Percentiles rank a stretch among this genome's conserved stretches.
phyloP scores from a whole-genome alignment of 2,888 invertebrate genomes.

The Crocallis elinguaria region DNA sequence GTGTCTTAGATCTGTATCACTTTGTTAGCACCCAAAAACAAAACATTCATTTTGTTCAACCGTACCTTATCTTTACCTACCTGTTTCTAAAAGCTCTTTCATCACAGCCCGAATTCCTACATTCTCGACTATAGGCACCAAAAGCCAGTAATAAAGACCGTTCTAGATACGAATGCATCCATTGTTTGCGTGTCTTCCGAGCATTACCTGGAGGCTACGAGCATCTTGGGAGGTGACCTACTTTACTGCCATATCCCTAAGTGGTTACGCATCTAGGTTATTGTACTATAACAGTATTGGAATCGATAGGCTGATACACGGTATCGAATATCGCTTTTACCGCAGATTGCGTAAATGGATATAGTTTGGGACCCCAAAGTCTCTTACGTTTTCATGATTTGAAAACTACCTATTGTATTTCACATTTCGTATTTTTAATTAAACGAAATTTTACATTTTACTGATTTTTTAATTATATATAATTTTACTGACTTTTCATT shows the following conservation, averaged over 20 bases:
- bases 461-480: too few species aligned
- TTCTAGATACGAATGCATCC: constrained; percentile 55
- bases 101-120: constrained; percentile 37
- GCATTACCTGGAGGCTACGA: constrained; percentile 63
- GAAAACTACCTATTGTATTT: too few species aligned
- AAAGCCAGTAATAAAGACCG: constrained; percentile 38
- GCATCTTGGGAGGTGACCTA: constrained; percentile 75
- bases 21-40: too few species aligned
- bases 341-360: constrained; percentile 68
- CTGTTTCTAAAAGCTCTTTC: constrained; percentile 19
- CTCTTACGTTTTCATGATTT: too few species aligned
- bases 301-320: constrained; percentile 60
- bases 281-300: constrained; percentile 63
- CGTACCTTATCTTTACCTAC: too few species aligned
- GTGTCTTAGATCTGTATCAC: too few species aligned
- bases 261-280: constrained; percentile 78
- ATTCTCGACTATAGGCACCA: constrained; percentile 41
- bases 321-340: constrained; percentile 65
- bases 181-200: constrained; percentile 68
- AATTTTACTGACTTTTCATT: too few species aligned
- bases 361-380: constrained; percentile 21
- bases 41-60: too few species aligned
- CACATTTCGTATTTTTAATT: too few species aligned
- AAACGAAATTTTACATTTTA: too few species aligned
- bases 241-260: constrained; percentile 69